Evolutionary conservation across 2,113 vertebrate species (phyloP), one percentile per base, ranked within the genome.

Genomic region (Melanocharis versteri): DNA sequence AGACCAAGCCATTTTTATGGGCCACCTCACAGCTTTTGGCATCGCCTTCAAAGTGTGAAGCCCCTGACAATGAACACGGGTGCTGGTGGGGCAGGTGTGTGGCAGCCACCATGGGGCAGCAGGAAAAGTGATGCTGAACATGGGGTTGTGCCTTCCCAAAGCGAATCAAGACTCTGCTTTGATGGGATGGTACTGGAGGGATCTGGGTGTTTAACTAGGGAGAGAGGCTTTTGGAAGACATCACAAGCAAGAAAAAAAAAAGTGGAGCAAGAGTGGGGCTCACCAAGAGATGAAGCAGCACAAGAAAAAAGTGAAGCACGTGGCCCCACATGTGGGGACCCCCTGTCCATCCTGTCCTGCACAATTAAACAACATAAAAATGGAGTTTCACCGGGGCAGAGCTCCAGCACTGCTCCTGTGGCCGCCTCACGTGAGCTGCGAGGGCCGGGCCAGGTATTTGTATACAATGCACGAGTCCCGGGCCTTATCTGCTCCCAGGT

Each of bases 341-440:
- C 30, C n/a, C 16, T 62, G 2, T n/a, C 28, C n/a, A 35, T 21
- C 54, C 39, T 26, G 7, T 70, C 30, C 76, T 66, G 33, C 35
- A 72, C 48, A 45, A 56, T 31, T 57, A 6, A 15, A 10, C 0
- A 2, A 31, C 24, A 12, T 12, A 70, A 70, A 66, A 72, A 40
- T 15, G 26, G 51, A 89, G 51, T 45, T 51, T 31, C 3, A 1
- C 3, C 15, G 7, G 39, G 70, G 37, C 61, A 70, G 58, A 65
- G 56, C 51, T 86, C 26, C 71, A 37, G 26, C 33, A 10, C 30
- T 15, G 2, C 66, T 66, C 68, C 53, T 1, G 0, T 28, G 37
- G 70, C 48, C 0, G 0, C 60, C 73, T 62, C 80, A 78, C 2
- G 0, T 83, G 76, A 68, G 51, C 28, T 2, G 9, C 0, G 0